A percentile compares a stretch with the other conserved stretches of the same genome.
Evolutionary conservation across 1,140 invertebrate genomes (phyloP).

Genomic region (Rhyzopertha dominica): DNA sequence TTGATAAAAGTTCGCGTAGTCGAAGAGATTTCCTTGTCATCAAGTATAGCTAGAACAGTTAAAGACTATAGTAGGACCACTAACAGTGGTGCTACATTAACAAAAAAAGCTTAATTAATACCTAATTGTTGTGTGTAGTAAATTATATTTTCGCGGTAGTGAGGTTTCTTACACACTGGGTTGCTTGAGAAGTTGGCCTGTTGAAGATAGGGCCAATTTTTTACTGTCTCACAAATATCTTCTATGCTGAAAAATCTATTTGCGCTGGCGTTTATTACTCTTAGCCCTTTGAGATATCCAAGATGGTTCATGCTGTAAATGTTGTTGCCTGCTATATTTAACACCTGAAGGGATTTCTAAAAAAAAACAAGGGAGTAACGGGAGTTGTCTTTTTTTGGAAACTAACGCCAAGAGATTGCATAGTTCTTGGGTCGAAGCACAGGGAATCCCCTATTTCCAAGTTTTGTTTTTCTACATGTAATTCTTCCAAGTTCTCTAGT

Average conservation of each 20-base stretch:
- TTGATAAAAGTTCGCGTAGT: slow-evolving; percentile 49
- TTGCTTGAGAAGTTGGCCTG: slow-evolving; percentile 56
- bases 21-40: slow-evolving; percentile 49
- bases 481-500: slow-evolving; percentile 54
- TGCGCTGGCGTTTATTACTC: slow-evolving; percentile 46
- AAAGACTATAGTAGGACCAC: slow-evolving; percentile 9
- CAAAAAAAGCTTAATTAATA: slow-evolving; percentile 42
- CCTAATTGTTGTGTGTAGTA: slow-evolving; percentile 54
- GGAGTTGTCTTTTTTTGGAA: slow-evolving; percentile 10
- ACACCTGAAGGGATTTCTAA: slow-evolving; percentile 45
- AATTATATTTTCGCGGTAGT: slow-evolving; percentile 62
- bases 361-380: slow-evolving; percentile 18
- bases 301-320: slow-evolving; percentile 46
- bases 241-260: slow-evolving; percentile 49
- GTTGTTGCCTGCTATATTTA: slow-evolving; percentile 52
- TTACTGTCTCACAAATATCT: slow-evolving; percentile 50
- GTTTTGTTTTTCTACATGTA: slow-evolving; percentile 64
- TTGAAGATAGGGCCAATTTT: slow-evolving; percentile 49
- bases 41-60: slow-evolving; percentile 42
- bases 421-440: slow-evolving; percentile 62
- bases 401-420: slow-evolving; percentile 55
- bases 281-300: slow-evolving; percentile 43
- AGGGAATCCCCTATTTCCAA: slow-evolving; percentile 51
- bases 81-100: slow-evolving; percentile 4
- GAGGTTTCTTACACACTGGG: slow-evolving; percentile 53